Percentiles rank a stretch among this genome's conserved stretches.
Conservation (phyloP, 2,113 vertebrate species). For the Oncorhynchus gorbuscha region DNA sequence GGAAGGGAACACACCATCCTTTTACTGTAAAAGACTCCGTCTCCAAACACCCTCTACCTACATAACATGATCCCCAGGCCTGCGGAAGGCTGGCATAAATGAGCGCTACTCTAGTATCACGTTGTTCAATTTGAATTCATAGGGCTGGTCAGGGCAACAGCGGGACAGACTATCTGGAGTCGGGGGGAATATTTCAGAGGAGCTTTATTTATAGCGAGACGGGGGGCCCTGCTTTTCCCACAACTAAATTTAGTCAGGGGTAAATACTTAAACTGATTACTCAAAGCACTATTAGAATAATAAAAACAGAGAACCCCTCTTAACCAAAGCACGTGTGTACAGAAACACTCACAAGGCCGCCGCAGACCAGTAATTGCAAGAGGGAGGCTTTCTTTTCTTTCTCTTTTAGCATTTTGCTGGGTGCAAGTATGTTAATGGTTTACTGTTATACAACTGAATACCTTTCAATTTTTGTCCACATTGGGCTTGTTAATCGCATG, state of each 20-base stretch:
- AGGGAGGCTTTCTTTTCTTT: background rate
- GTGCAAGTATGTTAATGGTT: slow-evolving; percentile 25
- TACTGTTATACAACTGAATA: slow-evolving; percentile 48
- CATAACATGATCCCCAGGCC: slow-evolving; percentile 69
- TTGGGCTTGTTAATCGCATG: slow-evolving; percentile 57
- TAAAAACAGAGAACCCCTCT: slow-evolving; percentile 51
- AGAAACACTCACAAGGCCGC: slow-evolving; percentile 54
- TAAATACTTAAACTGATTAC: slow-evolving; percentile 76
- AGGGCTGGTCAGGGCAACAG: slow-evolving; percentile 80
- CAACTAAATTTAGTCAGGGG: slow-evolving; percentile 80
- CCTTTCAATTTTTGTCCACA: slow-evolving; percentile 60
- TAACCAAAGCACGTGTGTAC: slow-evolving; percentile 37
- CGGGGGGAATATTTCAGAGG: slow-evolving; percentile 89
- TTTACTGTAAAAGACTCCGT: slow-evolving; percentile 70
- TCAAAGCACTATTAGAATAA: slow-evolving; percentile 66
- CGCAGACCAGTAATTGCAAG: slow-evolving; percentile 45
- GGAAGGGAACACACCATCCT: slow-evolving; percentile 72
- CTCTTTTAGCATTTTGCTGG: slow-evolving; percentile 23
- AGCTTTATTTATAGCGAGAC: slow-evolving; percentile 91
- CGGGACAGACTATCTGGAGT: slow-evolving; percentile 96
- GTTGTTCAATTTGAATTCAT: slow-evolving; percentile 85
- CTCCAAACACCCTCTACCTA: slow-evolving; percentile 67
- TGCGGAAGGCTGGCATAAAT: slow-evolving; percentile 84
- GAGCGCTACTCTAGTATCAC: slow-evolving; percentile 86
- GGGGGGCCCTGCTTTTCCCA: slow-evolving; percentile 71